A percentile compares a stretch with the other conserved stretches of the same genome.
phyloP scores from a whole-genome alignment of 2,888 invertebrate species.

The Litoditis marina region DNA sequence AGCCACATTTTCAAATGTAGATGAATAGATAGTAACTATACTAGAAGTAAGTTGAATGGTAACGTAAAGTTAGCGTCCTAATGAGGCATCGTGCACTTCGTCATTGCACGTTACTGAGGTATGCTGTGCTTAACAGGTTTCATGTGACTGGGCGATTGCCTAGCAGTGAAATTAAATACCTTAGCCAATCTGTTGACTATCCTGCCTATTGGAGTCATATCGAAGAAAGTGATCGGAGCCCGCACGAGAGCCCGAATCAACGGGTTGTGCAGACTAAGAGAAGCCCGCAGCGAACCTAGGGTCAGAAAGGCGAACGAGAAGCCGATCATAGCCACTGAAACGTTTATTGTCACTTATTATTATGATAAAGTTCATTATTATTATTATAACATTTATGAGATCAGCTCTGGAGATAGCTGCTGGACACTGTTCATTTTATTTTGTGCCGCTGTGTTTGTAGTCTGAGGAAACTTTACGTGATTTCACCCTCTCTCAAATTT shows the following conservation, averaged over 20 bases:
- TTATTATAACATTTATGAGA: background rate
- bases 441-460: no score
- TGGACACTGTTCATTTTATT: no score
- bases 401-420: background rate
- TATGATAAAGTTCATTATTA: background rate
- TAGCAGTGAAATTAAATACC: constrained; percentile 11
- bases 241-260: constrained; percentile 57
- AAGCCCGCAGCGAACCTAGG: constrained; percentile 29
- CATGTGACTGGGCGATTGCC: no score
- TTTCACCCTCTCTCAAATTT: no score
- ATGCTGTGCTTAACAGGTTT: no score
- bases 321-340: constrained; percentile 37
- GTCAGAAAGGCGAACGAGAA: constrained; percentile 33
- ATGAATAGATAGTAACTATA: no score
- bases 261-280: constrained; percentile 52
- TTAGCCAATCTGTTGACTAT: constrained; percentile 52
- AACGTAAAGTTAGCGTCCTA: no score
- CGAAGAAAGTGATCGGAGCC: constrained; percentile 61
- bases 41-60: no score
- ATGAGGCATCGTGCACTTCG: no score
- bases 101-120: no score
- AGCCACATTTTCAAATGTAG: no score
- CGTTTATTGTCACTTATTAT: background rate
- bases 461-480: no score
- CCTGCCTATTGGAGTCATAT: constrained; percentile 62